Base-by-base conservation (phyloP, 2,113 vertebrate genomes). In the Enhydra lutris region DNA sequence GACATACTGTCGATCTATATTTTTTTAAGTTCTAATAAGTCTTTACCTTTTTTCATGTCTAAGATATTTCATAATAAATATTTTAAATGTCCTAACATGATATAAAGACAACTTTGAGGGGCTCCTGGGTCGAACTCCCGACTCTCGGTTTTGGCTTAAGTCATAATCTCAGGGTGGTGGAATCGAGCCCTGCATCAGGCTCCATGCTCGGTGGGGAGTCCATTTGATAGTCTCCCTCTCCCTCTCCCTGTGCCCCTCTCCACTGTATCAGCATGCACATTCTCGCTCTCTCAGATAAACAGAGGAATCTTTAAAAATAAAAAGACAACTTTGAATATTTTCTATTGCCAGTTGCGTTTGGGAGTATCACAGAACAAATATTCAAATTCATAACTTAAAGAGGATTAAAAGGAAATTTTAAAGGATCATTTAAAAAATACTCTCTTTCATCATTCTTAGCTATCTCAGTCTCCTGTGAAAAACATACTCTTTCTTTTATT, bases 351-450 rank as follows among this genome's bases (percentile, higher is more conserved):
- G 6, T 92, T 97, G 67, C 42, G 8, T 81, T 93, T 85, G 52
- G 10, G 18, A 78, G 23, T 57, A 90, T 61, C 42, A 83, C 1
- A 94, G 4, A 81, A 94, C 7, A 97, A 96, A 79, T 7, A 71
- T 23, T 96, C 47, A 94, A 83, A n/a, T 74, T 85, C 52, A 76
- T 59, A 83, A 84, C 65, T 96, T 94, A 73, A 92, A 86, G 81
- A 79, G 2, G 55, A 95, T 29, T 76, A 24, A 81, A 92, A 91
- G 7, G 11, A 93, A 57, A 96, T 73, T 85, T 80, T 59, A 89
- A 92, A 42, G 4, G 2, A 69, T 57, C 31, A 71, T 71, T 85
- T 73, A 34, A 14, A 63, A 92, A 95, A 76, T 85, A 9, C 13
- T 92, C 71, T 92, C 69, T 91, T 67, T 69, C n/a, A 47, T 39